Conservation (phyloP, 1,140 invertebrate species). For the Tetramorium simillimum region DNA sequence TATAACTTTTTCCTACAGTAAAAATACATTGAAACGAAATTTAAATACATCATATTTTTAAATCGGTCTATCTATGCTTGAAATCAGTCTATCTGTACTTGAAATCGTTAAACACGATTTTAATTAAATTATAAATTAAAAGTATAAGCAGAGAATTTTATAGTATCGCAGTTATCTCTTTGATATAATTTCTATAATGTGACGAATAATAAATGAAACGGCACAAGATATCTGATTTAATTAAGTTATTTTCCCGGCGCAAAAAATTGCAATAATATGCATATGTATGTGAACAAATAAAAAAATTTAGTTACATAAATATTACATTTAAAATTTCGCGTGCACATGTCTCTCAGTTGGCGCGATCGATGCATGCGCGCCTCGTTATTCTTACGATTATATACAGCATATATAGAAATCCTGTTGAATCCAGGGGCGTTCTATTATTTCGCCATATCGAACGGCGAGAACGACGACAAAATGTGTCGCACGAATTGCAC, state of each 20-base stretch:
- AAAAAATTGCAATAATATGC: not conserved
- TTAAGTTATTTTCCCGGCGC: not conserved
- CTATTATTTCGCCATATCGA: constrained; percentile 16
- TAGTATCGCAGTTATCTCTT: not conserved
- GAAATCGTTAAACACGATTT: too few species aligned
- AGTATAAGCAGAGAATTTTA: not conserved
- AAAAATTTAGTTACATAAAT: not conserved
- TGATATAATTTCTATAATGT: not conserved
- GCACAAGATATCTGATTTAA: not conserved
- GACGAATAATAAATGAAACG: not conserved
- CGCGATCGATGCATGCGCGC: not conserved
- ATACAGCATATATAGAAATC: constrained; percentile 1
- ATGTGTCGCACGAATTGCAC: constrained; percentile 32
- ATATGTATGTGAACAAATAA: not conserved
- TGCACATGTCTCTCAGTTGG: not conserved
- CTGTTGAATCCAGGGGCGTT: not conserved
- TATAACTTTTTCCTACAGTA: not conserved
- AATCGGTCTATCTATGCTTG: too few species aligned
- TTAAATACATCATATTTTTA: not conserved
- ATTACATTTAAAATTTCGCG: not conserved
- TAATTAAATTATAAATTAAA: not conserved
- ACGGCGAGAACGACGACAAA: constrained; percentile 20
- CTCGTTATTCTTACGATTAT: constrained; percentile 2
- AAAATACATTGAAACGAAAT: not conserved
- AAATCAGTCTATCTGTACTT: too few species aligned